phyloP scores from a whole-genome alignment of 2,797 vertebrate genomes.

The Hypotaenidia philippensis region DNA sequence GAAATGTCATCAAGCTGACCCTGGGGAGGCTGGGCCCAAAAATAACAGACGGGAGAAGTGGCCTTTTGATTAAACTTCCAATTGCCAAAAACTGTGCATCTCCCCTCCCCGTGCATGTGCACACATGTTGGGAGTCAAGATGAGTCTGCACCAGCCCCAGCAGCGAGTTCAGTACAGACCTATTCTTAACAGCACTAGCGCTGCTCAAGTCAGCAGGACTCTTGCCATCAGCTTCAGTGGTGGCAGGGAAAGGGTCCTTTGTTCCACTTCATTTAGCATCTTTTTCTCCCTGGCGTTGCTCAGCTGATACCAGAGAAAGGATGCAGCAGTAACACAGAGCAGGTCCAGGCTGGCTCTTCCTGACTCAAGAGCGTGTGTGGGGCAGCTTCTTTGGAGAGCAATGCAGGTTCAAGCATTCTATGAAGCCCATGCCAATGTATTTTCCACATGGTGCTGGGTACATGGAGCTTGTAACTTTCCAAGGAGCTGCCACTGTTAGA shows the following conservation, averaged over 20 bases:
- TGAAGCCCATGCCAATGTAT: not conserved
- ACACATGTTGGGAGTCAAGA: not conserved
- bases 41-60: slow-evolving; percentile 61
- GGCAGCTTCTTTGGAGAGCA: not conserved
- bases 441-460: not conserved
- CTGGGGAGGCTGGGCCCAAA: slow-evolving; percentile 55
- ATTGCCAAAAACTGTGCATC: slow-evolving; percentile 41
- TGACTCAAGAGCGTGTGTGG: not conserved
- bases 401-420: not conserved
- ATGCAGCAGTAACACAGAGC: not conserved
- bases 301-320: not conserved
- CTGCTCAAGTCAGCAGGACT: slow-evolving; percentile 50
- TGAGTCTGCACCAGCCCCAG: not conserved
- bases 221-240: not conserved
- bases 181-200: slow-evolving; percentile 2
- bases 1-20: slow-evolving; percentile 66
- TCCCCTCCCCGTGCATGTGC: slow-evolving; percentile 30
- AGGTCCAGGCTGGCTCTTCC: not conserved
- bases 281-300: not conserved
- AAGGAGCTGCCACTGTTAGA: not conserved
- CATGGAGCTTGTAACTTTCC: not conserved
- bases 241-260: slow-evolving; percentile 34
- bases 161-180: not conserved
- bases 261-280: slow-evolving; percentile 34
- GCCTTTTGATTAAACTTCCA: slow-evolving; percentile 72